Evolutionary conservation across 2,797 vertebrate species (phyloP), one percentile per base, ranked within the genome.

Genomic region (Karalla daura): DNA sequence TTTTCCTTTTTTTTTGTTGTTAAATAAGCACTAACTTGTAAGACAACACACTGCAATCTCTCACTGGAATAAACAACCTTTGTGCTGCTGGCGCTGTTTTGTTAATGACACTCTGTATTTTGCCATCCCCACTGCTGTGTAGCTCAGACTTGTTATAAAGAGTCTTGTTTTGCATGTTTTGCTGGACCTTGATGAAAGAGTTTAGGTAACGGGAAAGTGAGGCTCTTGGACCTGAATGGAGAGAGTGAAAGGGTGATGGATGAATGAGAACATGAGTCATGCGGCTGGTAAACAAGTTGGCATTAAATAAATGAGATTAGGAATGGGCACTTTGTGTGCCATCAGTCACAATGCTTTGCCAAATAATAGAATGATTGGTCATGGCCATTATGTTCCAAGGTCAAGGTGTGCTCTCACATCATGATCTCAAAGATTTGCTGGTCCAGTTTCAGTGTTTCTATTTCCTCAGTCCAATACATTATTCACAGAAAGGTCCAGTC

Each of bases 41-140:
- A 33, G 68, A 44, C 45, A 45, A 51, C 23, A 53, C 17, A 40
- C 3, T 50, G 25, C 45, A 46, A 58, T 78, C 17, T 55, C 51
- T 30, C 25, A 41, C 33, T 30, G 40, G 37, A 59, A 43, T 12
- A 60, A 39, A 54, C 51, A 51, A 15, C 35, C 10, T 52, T 8
- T 23, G 18, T 13, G 21, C n/a, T 55, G 30, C 15, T 52, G 11
- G 25, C 14, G 45, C 21, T 20, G 5, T 45, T 50, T 39, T 44
- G n/a, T 51, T n/a, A 63, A 46, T 49, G 30, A 20, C 21, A 21
- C 13, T 8, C 11, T 28, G 10, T 36, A 11, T 43, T 9, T 43
- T 55, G 24, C 6, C 37, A 44, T 54, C 35, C 9, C 32, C 13
- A 45, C 8, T 58, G 56, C 7, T 1, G n/a, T 18, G 25, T n/a